Evolutionary conservation across 2,113 vertebrate genomes (phyloP).

Genomic region (Thomomys bottae): DNA sequence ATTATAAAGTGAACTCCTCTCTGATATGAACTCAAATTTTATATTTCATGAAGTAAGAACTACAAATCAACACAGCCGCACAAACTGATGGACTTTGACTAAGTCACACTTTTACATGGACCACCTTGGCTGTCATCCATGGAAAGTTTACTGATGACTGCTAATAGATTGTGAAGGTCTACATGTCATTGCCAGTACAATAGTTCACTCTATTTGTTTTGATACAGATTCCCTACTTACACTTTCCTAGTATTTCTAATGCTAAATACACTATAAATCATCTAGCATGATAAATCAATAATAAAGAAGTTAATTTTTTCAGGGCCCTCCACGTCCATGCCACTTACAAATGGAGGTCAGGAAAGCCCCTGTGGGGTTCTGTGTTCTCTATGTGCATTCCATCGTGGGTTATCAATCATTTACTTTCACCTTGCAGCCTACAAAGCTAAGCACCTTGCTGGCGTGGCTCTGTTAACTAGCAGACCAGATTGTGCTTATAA

Average conservation of each 20-base stretch:
- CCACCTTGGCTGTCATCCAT: not conserved
- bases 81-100: not conserved
- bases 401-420: not conserved
- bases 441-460: not conserved
- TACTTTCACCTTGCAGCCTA: not conserved
- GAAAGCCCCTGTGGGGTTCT: not conserved
- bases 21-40: not conserved
- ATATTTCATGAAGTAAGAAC: not conserved
- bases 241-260: not conserved
- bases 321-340: not conserved
- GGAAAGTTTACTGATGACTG: not conserved
- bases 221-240: not conserved
- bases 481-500: not conserved
- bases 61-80: not conserved
- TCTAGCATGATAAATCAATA: not conserved
- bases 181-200: not conserved
- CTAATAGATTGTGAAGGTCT: not conserved
- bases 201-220: not conserved
- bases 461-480: not conserved
- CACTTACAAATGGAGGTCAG: not conserved
- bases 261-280: not conserved
- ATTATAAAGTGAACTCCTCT: conserved; percentile 32
- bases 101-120: not conserved
- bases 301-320: too few species aligned
- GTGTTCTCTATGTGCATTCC: not conserved